Conservation (phyloP, 2,888 invertebrate genomes). For the Zygothrica quintamaculata region DNA sequence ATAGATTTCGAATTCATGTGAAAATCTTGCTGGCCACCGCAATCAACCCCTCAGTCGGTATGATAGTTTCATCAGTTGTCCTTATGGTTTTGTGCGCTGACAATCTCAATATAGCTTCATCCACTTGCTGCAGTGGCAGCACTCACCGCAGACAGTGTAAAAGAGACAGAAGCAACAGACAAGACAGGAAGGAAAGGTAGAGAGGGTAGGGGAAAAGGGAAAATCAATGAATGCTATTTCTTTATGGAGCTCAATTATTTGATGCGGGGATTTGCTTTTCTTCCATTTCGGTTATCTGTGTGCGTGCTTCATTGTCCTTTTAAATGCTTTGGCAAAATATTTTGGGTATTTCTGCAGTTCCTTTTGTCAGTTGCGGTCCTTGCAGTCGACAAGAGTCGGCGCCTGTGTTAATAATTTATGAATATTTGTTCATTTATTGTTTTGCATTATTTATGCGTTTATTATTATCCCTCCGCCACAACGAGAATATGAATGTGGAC, state of each 20-base stretch:
- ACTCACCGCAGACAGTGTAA: background rate
- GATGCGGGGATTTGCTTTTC: constrained; percentile 81
- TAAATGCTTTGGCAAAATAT: constrained; percentile 80
- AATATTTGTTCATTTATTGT: constrained; percentile 81
- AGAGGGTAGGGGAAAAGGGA: constrained; percentile 53
- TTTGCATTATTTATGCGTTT: constrained; percentile 78
- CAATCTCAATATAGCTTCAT: constrained; percentile 57
- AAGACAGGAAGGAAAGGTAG: constrained; percentile 6
- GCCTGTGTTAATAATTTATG: constrained; percentile 77
- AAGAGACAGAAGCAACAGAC: background rate
- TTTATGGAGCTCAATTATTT: constrained; percentile 81
- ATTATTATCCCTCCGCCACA: constrained; percentile 64
- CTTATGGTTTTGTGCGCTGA: constrained; percentile 57
- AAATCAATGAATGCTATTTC: constrained; percentile 82
- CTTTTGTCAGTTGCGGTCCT: constrained; percentile 56
- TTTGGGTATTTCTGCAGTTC: constrained; percentile 72
- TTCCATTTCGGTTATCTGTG: constrained; percentile 53
- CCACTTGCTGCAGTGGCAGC: constrained; percentile 54
- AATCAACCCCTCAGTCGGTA: constrained; percentile 52
- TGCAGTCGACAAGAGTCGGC: constrained; percentile 39
- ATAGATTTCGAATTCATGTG: constrained; percentile 80
- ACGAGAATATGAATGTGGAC: background rate
- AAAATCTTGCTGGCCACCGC: constrained; percentile 64
- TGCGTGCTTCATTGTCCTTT: constrained; percentile 78
- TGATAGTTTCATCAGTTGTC: constrained; percentile 79